These are phyloP conservation scores for Cephalopterus ornatus DNA, from an alignment of 2,113 vertebrate species.

Conservation along the genomic window DNA sequence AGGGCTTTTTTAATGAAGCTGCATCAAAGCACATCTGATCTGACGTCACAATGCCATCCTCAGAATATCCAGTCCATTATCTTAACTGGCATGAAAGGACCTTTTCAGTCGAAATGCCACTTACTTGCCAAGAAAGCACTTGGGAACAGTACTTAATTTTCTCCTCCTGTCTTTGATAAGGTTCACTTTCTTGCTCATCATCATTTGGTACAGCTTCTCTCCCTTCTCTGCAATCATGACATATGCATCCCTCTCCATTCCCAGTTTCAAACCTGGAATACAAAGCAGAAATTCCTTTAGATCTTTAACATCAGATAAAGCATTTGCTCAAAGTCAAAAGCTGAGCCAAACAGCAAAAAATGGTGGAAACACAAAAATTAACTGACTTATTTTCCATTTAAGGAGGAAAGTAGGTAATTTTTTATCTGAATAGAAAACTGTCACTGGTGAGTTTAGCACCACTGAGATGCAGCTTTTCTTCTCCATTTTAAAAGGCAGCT, in stretches of 20 bases:
- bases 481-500: not conserved
- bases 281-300: not conserved
- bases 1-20: constrained; percentile 48
- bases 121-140: constrained; percentile 99
- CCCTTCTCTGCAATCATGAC: constrained; percentile 98
- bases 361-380: not conserved
- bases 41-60: not conserved
- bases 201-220: constrained; percentile 98
- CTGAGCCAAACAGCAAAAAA: not conserved
- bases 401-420: not conserved
- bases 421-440: not conserved
- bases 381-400: not conserved
- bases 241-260: constrained; percentile 96
- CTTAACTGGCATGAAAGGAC: constrained; percentile 17
- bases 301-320: not conserved
- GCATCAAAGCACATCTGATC: constrained; percentile 25
- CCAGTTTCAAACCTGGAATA: constrained; percentile 90
- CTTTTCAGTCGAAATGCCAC: constrained; percentile 66
- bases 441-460: not conserved
- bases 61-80: not conserved
- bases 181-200: constrained; percentile 94
- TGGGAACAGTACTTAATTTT: constrained; percentile 95
- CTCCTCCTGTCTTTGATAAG: constrained; percentile 95
- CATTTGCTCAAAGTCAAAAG: not conserved
- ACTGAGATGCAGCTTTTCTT: not conserved